Base-by-base conservation (phyloP, 2,113 vertebrate species). In the Hipposideros armiger region DNA sequence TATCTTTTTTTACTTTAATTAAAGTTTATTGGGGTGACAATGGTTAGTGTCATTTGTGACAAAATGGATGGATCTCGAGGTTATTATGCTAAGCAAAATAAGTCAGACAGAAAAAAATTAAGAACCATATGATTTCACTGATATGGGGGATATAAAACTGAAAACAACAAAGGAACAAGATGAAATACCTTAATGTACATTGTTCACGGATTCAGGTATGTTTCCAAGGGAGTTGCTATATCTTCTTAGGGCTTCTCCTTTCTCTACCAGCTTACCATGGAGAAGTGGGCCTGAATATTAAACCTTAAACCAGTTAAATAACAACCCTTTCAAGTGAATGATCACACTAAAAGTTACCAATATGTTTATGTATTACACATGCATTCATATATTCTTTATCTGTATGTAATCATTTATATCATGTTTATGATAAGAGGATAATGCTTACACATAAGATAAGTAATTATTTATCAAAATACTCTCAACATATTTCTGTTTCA, bases 401-500 rank as follows among this genome's bases (percentile, higher is more conserved):
- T 67, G 2, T 36, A 40, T 73, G 47, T 72, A 52, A 50, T 20
- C n/a, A 36, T 28, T 45, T 42, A 69, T 92, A 50, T 66, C 15
- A 89, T 74, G 10, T 26, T 92, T 80, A 47, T 84, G 24, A 84
- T 83, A 64, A 66, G 81, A 54, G 14, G 5, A 40, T 64, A 85
- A 72, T 66, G 19, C 20, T 54, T 96, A 78, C 4, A 60, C 1
- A 19, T 84, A 54, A 50, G 56, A 22, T 80, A 64, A 70, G 24
- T 70, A 69, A 67, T 50, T 50, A 50, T 11, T 60, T 85, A 82
- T 62, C 5, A 52, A 78, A 47, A 64, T 69, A 19, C 16, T 42
- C 7, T 54, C 17, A 77, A 47, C 86, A n/a, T 50, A 88, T 89
- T 93, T 91, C 11, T 72, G 7, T n/a, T 81, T 93, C 76, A 91